Conservation (phyloP, 2,888 invertebrate genomes). For the Caenorhabditis sp. region DNA sequence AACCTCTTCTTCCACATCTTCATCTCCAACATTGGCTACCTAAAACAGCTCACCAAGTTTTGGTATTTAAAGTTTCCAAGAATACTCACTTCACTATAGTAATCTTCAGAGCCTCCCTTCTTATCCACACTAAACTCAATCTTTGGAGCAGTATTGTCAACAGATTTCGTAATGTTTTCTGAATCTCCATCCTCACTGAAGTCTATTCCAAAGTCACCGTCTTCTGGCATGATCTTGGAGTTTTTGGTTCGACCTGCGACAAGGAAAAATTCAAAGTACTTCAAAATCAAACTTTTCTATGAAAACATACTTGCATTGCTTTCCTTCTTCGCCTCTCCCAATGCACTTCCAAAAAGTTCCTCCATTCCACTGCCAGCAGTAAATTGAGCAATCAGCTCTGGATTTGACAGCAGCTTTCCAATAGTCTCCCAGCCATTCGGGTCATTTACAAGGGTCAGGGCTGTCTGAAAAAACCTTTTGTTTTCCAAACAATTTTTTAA, state of each 20-base stretch:
- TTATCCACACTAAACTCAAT: conserved; percentile 70
- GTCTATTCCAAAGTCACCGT: conserved; percentile 80
- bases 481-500: not conserved
- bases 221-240: conserved; percentile 71
- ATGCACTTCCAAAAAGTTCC: conserved; percentile 73
- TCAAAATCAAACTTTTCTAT: not conserved
- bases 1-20: conserved; percentile 45
- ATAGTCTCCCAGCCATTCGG: conserved; percentile 82
- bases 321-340: conserved; percentile 70
- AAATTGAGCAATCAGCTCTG: conserved; percentile 81
- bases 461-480: conserved; percentile 72
- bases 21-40: conserved; percentile 64
- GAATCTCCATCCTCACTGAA: conserved; percentile 76
- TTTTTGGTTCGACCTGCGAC: conserved; percentile 62
- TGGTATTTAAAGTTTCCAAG: too few species aligned
- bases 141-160: conserved; percentile 50
- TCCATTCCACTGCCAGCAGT: conserved; percentile 72
- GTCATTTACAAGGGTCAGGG: conserved; percentile 80
- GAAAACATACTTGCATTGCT: conserved; percentile 48
- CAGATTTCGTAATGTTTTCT: conserved; percentile 54
- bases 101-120: conserved; percentile 67
- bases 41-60: not conserved
- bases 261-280: not conserved
- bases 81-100: conserved; percentile 74
- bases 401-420: conserved; percentile 80